Conservation (phyloP, 1,140 invertebrate species). For the Vanessa atalanta region DNA sequence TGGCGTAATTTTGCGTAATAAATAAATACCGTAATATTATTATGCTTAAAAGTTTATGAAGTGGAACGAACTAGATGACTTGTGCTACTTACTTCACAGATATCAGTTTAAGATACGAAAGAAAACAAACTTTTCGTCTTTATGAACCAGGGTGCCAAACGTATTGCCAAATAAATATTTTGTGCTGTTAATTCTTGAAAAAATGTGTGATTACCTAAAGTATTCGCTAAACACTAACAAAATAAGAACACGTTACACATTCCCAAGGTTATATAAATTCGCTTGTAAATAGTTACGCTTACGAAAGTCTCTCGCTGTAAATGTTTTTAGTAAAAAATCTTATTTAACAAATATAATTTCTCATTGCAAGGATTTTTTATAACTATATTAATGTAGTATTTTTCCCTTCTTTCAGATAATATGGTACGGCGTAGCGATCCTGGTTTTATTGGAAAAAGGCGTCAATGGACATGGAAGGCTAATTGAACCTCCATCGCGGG, state of each 20-base stretch:
- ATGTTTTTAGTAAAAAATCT: background rate
- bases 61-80: background rate
- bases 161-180: no score
- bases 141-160: no score
- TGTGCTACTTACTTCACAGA: slow-evolving; percentile 2
- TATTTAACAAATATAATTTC: no score
- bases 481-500: slow-evolving; percentile 91
- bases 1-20: slow-evolving; percentile 20
- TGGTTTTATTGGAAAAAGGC: slow-evolving; percentile 44
- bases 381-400: background rate
- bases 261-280: background rate
- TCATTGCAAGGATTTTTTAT: background rate
- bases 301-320: background rate
- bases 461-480: slow-evolving; percentile 87
- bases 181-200: no score
- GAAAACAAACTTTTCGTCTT: no score
- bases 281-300: background rate
- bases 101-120: no score
- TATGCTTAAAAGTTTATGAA: slow-evolving; percentile 10
- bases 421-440: slow-evolving; percentile 58
- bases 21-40: slow-evolving; percentile 21
- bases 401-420: slow-evolving; percentile 54
- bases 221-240: background rate
- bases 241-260: background rate
- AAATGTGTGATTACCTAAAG: no score